Conservation (phyloP, 2,888 invertebrate species). For the Hemistola chrysoprasaria region DNA sequence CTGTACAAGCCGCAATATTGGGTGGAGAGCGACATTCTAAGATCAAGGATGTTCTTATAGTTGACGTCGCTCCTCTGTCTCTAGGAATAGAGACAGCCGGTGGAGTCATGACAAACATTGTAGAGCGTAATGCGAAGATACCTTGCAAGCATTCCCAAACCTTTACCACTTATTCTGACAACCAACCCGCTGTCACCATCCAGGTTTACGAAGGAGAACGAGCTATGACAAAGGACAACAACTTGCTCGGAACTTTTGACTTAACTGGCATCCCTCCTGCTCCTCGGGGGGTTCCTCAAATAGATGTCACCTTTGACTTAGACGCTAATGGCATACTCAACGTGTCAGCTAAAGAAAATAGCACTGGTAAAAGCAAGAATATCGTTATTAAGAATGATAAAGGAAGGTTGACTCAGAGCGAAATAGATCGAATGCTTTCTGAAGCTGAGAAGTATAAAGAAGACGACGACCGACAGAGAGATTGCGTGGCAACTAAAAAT, state of each 20-base stretch:
- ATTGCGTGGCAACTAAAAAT: constrained; percentile 86
- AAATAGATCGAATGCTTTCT: constrained; percentile 91
- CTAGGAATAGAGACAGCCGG: constrained; percentile 90
- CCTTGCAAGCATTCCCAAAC: constrained; percentile 87
- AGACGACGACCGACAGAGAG: constrained; percentile 86
- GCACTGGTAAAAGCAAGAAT: constrained; percentile 85
- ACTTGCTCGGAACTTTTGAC: constrained; percentile 84
- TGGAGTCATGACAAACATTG: constrained; percentile 88
- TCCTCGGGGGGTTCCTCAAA: constrained; percentile 85
- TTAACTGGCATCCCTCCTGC: constrained; percentile 86
- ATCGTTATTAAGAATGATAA: constrained; percentile 93
- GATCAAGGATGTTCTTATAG: constrained; percentile 85
- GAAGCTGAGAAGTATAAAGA: constrained; percentile 88
- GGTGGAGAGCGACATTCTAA: constrained; percentile 87
- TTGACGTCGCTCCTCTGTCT: constrained; percentile 84
- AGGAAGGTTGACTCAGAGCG: constrained; percentile 89
- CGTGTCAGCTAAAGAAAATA: constrained; percentile 88
- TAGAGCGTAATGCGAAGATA: constrained; percentile 87
- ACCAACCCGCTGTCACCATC: constrained; percentile 87
- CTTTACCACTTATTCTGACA: constrained; percentile 91
- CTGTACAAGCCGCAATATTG: constrained; percentile 87
- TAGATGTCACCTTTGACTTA: constrained; percentile 87
- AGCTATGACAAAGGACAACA: constrained; percentile 90
- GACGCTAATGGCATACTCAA: constrained; percentile 91
- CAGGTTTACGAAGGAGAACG: constrained; percentile 90